phyloP scores from a whole-genome alignment of 2,888 invertebrate genomes.

The Eupithecia exiguata region DNA sequence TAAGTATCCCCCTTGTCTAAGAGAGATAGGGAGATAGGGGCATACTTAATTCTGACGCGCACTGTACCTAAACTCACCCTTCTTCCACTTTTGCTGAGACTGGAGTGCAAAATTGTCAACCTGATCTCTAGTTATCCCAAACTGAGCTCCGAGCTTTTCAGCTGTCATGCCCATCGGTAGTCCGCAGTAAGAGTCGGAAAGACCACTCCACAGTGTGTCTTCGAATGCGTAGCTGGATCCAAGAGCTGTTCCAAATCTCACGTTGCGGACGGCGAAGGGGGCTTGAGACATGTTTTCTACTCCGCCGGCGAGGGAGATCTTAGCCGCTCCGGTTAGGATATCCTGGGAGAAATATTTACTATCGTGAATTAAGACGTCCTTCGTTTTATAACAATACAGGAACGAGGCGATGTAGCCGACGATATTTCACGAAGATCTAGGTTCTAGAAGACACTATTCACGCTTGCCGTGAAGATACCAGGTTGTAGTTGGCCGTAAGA shows the following conservation, averaged over 20 bases:
- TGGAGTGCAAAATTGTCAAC: constrained; percentile 93
- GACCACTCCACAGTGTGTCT: constrained; percentile 93
- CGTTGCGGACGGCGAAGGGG: constrained; percentile 92
- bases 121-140: constrained; percentile 90
- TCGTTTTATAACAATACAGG: not conserved
- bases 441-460: not conserved
- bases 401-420: not conserved
- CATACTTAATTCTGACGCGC: too few species aligned
- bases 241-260: constrained; percentile 94
- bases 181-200: constrained; percentile 94
- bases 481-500: too few species aligned
- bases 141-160: constrained; percentile 93
- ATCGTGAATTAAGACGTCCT: not conserved
- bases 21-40: too few species aligned
- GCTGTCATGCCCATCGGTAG: constrained; percentile 98
- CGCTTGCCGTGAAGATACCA: not conserved
- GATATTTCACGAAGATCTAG: not conserved
- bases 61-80: constrained; percentile 86
- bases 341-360: constrained; percentile 82
- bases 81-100: constrained; percentile 95
- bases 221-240: constrained; percentile 91
- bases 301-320: constrained; percentile 95
- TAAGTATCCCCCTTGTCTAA: too few species aligned
- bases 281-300: constrained; percentile 97
- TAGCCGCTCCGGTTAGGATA: constrained; percentile 92